Conservation (phyloP, 2,113 vertebrate species). For the Platichthys flesus region DNA sequence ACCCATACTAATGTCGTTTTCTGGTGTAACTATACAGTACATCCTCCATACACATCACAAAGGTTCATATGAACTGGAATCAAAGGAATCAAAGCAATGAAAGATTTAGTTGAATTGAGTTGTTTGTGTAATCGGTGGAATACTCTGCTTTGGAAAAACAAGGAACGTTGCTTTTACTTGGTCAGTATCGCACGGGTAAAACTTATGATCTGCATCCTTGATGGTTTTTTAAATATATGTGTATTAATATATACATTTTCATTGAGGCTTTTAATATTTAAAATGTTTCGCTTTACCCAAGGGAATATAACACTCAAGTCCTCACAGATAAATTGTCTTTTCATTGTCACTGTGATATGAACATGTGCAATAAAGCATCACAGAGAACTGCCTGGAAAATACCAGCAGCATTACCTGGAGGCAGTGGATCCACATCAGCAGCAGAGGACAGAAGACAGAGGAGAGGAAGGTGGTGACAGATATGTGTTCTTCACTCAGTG, state of each 20-base stretch:
- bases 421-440: background rate
- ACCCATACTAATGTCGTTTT: constrained; percentile 69
- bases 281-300: background rate
- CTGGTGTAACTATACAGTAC: constrained; percentile 47
- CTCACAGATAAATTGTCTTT: background rate
- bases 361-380: background rate
- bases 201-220: background rate
- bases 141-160: background rate
- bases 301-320: background rate
- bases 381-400: background rate
- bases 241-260: background rate
- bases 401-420: background rate
- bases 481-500: background rate
- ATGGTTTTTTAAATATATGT: background rate
- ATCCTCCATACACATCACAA: constrained; percentile 18
- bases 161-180: background rate
- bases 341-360: background rate
- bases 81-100: constrained; percentile 37
- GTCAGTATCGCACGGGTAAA: background rate
- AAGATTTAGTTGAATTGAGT: constrained; percentile 3
- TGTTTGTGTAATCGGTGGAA: constrained; percentile 15
- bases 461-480: background rate
- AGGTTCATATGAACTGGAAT: constrained; percentile 21
- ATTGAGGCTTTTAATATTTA: background rate
- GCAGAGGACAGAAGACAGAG: background rate